phyloP scores from a whole-genome alignment of 2,888 invertebrate species.

The Dryocosmus kuriphilus region DNA sequence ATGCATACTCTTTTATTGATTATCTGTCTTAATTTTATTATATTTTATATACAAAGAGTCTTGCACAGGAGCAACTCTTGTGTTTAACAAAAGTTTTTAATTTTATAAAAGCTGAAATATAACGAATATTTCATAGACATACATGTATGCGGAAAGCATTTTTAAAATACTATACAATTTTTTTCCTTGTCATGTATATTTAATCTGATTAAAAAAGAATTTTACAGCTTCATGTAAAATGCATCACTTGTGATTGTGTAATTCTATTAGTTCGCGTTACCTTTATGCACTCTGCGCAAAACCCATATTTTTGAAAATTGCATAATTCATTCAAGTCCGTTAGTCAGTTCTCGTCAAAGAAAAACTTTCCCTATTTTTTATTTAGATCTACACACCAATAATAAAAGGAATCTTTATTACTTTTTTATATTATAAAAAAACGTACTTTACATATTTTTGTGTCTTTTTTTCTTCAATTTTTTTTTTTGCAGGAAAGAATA shows the following conservation, averaged over 20 bases:
- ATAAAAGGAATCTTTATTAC: background rate
- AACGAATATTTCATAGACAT: background rate
- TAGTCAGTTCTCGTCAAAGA: background rate
- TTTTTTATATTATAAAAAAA: background rate
- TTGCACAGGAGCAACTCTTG: no score
- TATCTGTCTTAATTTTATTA: no score
- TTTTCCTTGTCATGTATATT: background rate
- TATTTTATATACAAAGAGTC: no score
- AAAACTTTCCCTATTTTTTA: no score
- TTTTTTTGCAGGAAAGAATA: background rate
- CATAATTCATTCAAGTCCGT: background rate
- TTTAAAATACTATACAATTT: background rate
- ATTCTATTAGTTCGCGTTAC: background rate
- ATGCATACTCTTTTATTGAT: no score
- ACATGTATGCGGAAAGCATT: background rate
- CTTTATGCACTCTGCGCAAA: background rate
- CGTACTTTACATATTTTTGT: background rate
- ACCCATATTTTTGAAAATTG: conserved; percentile 13
- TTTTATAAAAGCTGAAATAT: background rate
- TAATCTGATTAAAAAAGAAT: background rate
- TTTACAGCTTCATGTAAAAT: conserved; percentile 6
- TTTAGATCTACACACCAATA: no score
- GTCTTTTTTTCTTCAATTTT: background rate
- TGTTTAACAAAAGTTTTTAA: no score
- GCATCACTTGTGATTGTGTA: conserved; percentile 8